Base-by-base conservation (phyloP, 2,797 vertebrate species). In the Ambastaia sidthimunki region DNA sequence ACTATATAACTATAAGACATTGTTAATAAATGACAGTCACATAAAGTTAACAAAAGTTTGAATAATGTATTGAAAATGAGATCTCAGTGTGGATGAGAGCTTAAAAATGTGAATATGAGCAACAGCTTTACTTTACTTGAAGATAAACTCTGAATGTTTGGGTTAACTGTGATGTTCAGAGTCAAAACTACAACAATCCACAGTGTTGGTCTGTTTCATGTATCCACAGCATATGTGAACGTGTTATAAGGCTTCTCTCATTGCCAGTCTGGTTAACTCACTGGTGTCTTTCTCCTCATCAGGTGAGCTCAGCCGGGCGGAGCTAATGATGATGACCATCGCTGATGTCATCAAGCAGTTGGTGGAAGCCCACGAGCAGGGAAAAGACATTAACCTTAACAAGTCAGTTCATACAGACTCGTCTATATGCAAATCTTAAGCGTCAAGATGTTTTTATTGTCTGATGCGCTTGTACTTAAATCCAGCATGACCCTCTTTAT, bases 261-360 rank as follows among this genome's bases (percentile, higher is more conserved):
- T 57, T 4, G 44, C 21, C 10, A 55, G 31, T 19, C 4, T 72
- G 13, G 0, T 37, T 21, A 25, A 63, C 25, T 48, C 18, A 18
- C n/a, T n/a, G 18, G 7, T 44, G 11, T 62, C 11, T 63, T 13
- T 76, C 16, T 47, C 10, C 1, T 74, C 74, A 13, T 18, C 88
- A 99, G 97, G 93, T 87, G 95, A 97, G 6, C 86, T 91, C 31
- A 98, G 97, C 88, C 91, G 93, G 69, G 96, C 96, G 0, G 97
- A 99, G 90, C 92, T 97, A 87, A 98, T 99, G 97, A 96, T 99
- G 95, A 95, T 97, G 95, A 97, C 96, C 0, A 95, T 99, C 13
- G 93, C 95, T 0, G 98, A 99, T 68, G 94, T 99, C 82, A 98
- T 99, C 54, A 90, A 95, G 44, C 96, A 98, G 74, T 89, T 99